Evolutionary conservation across 2,797 vertebrate species (phyloP).

Genomic region (Todus mexicanus): DNA sequence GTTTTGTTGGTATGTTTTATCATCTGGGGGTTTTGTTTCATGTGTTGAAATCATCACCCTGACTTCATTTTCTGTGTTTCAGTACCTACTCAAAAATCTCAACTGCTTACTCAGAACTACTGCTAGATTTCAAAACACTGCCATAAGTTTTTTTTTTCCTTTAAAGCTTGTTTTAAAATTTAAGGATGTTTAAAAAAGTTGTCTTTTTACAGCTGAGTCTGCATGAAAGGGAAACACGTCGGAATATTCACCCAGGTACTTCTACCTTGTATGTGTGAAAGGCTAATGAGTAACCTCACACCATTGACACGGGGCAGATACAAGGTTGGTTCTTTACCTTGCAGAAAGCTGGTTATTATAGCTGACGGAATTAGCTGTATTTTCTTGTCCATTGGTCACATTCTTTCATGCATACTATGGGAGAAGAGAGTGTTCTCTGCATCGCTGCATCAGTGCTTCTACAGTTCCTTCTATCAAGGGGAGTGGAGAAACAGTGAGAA

Average conservation of each 20-base stretch:
- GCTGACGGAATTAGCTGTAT: constrained; percentile 52
- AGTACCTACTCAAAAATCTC: neutral
- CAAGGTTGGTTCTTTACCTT: constrained; percentile 65
- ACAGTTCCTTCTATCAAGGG: constrained; percentile 62
- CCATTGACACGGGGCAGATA: constrained; percentile 21
- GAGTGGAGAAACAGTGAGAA: constrained; percentile 64
- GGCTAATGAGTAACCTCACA: neutral
- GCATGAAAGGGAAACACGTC: neutral
- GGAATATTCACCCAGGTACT: neutral
- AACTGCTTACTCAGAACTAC: neutral
- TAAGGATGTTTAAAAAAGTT: neutral
- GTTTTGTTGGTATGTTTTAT: neutral
- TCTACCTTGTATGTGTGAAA: neutral
- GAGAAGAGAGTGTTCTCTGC: constrained; percentile 59
- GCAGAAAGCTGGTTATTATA: constrained; percentile 57
- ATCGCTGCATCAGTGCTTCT: constrained; percentile 63
- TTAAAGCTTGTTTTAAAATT: neutral
- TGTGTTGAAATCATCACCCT: neutral
- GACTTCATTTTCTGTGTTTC: neutral
- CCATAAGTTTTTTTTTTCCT: neutral
- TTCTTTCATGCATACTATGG: constrained; percentile 63
- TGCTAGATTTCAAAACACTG: neutral
- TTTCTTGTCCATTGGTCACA: constrained; percentile 63
- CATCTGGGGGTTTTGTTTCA: neutral
- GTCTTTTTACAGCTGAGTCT: neutral